Conservation (phyloP, 2,888 invertebrate genomes). For the Epsilonema sp. region DNA sequence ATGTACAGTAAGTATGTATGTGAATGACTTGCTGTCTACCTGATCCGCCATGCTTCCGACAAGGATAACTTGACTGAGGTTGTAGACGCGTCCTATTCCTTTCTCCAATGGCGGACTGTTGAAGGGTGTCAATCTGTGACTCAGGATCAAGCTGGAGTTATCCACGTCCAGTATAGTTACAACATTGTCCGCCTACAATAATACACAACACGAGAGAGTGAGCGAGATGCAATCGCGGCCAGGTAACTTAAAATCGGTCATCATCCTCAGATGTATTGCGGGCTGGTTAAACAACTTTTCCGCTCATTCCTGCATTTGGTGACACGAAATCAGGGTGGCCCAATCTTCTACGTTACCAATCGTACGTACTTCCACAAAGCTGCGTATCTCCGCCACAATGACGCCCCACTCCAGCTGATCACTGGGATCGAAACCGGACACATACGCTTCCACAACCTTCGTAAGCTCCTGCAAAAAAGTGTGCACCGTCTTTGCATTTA, state of each 20-base stretch:
- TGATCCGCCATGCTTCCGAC: constrained; percentile 81
- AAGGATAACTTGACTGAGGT: constrained; percentile 76
- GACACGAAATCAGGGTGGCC: too few species aligned
- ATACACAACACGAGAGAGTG: neutral
- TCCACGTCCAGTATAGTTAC: constrained; percentile 71
- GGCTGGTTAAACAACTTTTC: too few species aligned
- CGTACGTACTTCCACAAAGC: constrained; percentile 49
- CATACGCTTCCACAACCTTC: constrained; percentile 81
- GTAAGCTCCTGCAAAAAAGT: constrained; percentile 55
- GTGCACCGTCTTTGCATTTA: too few species aligned
- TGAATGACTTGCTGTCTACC: too few species aligned
- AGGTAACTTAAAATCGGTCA: too few species aligned
- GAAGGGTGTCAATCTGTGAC: constrained; percentile 61
- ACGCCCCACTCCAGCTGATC: constrained; percentile 87
- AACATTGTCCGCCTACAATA: constrained; percentile 52
- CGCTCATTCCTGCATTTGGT: too few species aligned
- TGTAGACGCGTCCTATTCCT: constrained; percentile 60
- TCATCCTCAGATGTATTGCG: too few species aligned
- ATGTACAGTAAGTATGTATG: too few species aligned
- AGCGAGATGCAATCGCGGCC: too few species aligned
- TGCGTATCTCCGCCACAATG: constrained; percentile 77
- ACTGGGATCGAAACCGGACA: constrained; percentile 83
- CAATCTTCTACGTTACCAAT: too few species aligned
- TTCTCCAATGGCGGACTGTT: constrained; percentile 72
- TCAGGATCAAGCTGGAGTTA: constrained; percentile 56